Base-by-base conservation (phyloP, 1,140 invertebrate genomes). In the Lepidurus apus region DNA sequence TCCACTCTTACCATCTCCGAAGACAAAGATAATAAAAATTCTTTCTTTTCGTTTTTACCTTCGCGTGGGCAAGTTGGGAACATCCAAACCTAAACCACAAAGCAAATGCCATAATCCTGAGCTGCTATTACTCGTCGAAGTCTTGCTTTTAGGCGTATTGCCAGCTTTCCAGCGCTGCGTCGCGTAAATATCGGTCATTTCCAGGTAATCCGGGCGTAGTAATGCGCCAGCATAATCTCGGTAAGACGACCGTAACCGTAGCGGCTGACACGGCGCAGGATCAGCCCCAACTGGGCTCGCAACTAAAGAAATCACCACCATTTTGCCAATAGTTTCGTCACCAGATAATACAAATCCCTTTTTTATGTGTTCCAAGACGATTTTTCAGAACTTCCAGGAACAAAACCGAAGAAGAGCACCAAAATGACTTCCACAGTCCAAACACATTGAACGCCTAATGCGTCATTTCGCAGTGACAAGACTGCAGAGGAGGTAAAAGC, bases 71-170 rank as follows among this genome's bases (percentile, higher is more conserved):
- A 65, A n/a, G 53, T 65, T 65, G 6, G 53, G 53, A 21, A 21
- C 53, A 13, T 65, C 53, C 53, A 65, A 65, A 21, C 53, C 53
- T 65, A 65, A 65, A 5, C 53, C 53, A 65, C 53, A 65, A 1
- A 65, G 21, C 53, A 65, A 65, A n/a, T 65, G 53, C 53, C 53
- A 65, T 65, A 65, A 65, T 65, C 53, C 53, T 9, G 53, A 65
- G 53, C 53, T 65, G 53, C 21, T 65, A 21, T 34, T 34, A 34
- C 34, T 34, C 34, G 34, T 34, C 34, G 34, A 3, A 34, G 53
- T 21, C 53, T 65, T 65, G 53, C 53, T 65, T 65, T 17, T 9
- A 7, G 6, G 8, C 9, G 53, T 21, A 65, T 7, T 65, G 53
- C 53, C 53, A 9, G n/a, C 21, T 65, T 65, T 65, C 53, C 53